phyloP scores from a whole-genome alignment of 2,113 vertebrate species.

The Choloepus hoffmanni region DNA sequence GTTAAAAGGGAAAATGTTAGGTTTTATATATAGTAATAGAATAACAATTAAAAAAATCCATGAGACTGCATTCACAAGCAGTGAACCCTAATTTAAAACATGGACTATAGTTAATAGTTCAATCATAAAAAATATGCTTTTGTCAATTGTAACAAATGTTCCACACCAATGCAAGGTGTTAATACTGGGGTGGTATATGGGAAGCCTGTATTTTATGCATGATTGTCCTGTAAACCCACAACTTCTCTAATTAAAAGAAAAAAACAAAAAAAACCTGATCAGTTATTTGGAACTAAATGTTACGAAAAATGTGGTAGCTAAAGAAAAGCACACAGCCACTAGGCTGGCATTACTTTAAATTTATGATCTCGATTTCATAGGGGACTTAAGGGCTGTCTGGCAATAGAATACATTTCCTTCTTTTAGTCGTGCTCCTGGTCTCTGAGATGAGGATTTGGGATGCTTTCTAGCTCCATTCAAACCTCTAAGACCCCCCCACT shows the following conservation, averaged over 20 bases:
- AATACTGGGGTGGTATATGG: no score
- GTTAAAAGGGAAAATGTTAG: no score
- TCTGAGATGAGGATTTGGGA: neutral
- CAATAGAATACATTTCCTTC: rapidly evolving
- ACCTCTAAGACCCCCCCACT: neutral
- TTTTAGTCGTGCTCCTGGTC: neutral
- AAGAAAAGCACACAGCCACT: neutral
- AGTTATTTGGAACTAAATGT: neutral
- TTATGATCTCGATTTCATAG: neutral
- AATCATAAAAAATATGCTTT: no score
- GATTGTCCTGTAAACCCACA: no score
- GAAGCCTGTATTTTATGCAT: no score
- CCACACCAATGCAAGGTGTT: no score
- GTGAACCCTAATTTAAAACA: no score
- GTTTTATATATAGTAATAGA: no score
- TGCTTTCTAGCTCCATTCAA: neutral
- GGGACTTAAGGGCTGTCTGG: neutral
- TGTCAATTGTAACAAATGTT: no score
- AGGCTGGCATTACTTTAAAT: neutral
- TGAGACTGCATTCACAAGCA: no score
- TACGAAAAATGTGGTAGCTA: neutral
- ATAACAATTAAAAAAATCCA: no score
- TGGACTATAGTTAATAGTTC: no score
- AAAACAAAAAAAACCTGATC: neutral
- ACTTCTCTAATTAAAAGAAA: neutral